Conservation (phyloP, 2,113 vertebrate species). For the Rhinoderma darwinii region DNA sequence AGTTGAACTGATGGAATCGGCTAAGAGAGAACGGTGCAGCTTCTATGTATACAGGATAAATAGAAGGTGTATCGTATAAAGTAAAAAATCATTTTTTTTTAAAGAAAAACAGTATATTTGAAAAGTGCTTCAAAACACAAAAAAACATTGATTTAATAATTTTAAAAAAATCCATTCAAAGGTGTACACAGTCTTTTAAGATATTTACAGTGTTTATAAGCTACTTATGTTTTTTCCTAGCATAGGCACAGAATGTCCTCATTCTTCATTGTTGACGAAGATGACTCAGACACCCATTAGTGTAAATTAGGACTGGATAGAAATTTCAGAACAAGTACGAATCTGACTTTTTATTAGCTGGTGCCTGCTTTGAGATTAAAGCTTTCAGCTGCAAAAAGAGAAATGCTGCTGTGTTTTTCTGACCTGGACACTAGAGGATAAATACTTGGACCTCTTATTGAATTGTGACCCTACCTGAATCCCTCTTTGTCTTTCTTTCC, state of each 20-base stretch:
- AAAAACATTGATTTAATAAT: too few relatives aligned
- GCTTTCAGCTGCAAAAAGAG: background rate
- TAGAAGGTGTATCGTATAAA: too few relatives aligned
- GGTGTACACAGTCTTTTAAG: too few relatives aligned
- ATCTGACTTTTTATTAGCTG: background rate
- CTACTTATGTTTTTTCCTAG: background rate
- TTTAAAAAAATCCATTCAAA: too few relatives aligned
- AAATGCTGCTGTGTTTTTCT: slow-evolving; percentile 11
- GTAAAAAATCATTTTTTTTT: too few relatives aligned
- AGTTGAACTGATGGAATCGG: too few relatives aligned
- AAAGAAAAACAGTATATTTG: too few relatives aligned
- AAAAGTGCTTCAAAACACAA: too few relatives aligned
- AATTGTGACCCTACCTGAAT: background rate
- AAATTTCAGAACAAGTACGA: background rate
- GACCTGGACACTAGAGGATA: background rate
- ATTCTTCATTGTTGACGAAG: background rate
- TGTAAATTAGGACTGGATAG: background rate
- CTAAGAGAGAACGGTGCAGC: too few relatives aligned
- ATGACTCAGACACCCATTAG: background rate
- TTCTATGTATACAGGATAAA: too few relatives aligned
- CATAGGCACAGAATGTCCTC: background rate
- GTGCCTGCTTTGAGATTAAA: background rate
- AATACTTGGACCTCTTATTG: background rate
- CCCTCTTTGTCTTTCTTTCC: background rate
- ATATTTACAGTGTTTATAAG: background rate